Conservation (phyloP, 92 coral and sea anemone genomes). For the Hydrozoanthus gracilis region DNA sequence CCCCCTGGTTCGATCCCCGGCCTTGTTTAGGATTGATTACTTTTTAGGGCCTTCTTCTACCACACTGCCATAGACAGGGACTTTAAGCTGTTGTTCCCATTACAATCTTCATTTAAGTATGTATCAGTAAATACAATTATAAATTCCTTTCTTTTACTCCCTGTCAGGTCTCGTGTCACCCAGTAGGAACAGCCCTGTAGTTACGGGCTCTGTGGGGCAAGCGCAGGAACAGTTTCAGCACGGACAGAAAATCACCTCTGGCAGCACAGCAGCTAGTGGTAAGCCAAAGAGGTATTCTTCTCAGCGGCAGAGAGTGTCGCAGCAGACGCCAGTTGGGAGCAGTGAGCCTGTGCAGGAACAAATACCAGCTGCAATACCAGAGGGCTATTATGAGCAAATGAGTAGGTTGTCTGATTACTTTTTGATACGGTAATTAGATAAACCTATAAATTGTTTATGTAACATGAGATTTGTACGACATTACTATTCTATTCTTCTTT, state of each 20-base stretch:
- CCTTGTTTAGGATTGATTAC: no score
- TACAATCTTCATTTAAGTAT: neutral
- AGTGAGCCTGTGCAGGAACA: constrained; percentile 72
- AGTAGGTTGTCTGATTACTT: constrained; percentile 42
- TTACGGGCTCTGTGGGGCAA: neutral
- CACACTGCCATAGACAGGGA: neutral
- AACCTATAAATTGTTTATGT: no score
- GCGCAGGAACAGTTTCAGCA: neutral
- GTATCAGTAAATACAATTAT: neutral
- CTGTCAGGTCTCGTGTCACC: neutral
- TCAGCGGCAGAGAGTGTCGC: constrained; percentile 88
- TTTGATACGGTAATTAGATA: neutral
- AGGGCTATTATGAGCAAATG: constrained; percentile 77
- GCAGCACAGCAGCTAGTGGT: constrained; percentile 45
- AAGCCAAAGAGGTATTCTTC: constrained; percentile 94
- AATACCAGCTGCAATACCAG: constrained; percentile 65
- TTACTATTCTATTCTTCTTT: no score
- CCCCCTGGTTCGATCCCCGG: no score
- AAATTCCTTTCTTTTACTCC: neutral
- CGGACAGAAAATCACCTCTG: neutral
- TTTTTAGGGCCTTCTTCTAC: no score
- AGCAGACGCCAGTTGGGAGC: constrained; percentile 58
- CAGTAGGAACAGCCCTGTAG: neutral
- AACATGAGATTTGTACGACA: no score
- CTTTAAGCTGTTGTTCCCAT: neutral